Percentiles rank a stretch among this genome's conserved stretches.
Evolutionary conservation across 2,113 vertebrate genomes (phyloP).

Genomic region (cattle (Bos taurus)): DNA sequence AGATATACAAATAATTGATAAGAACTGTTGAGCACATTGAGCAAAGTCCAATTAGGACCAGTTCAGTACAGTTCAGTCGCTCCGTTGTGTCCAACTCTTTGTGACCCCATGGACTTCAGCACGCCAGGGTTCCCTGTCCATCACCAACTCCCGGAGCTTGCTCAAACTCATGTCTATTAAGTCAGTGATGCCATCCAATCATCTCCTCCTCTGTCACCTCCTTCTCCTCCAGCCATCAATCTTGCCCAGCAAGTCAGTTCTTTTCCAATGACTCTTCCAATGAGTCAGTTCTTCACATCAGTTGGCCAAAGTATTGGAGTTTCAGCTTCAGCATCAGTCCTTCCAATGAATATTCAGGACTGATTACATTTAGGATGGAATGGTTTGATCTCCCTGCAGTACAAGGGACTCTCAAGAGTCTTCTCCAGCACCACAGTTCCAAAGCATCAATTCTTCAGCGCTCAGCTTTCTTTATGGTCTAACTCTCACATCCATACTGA

Average conservation of each 20-base stretch:
- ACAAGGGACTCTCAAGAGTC: not conserved
- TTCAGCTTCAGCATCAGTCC: not conserved
- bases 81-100: not conserved
- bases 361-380: not conserved
- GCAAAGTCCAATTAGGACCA: not conserved
- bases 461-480: not conserved
- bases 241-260: not conserved
- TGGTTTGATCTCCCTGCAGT: not conserved
- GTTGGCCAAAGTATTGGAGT: not conserved
- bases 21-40: not conserved
- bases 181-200: not conserved
- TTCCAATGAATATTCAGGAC: not conserved
- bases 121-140: not conserved
- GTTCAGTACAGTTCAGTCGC: not conserved
- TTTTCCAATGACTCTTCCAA: not conserved
- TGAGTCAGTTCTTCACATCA: not conserved
- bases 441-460: accelerated
- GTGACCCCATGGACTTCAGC: not conserved
- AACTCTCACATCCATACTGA: not conserved
- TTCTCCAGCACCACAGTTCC: not conserved
- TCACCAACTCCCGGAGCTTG: not conserved
- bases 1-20: not conserved
- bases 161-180: not conserved
- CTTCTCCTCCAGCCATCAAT: not conserved
- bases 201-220: not conserved